phyloP scores from a whole-genome alignment of 2,888 invertebrate species.

The Rhamnusium bicolor region DNA sequence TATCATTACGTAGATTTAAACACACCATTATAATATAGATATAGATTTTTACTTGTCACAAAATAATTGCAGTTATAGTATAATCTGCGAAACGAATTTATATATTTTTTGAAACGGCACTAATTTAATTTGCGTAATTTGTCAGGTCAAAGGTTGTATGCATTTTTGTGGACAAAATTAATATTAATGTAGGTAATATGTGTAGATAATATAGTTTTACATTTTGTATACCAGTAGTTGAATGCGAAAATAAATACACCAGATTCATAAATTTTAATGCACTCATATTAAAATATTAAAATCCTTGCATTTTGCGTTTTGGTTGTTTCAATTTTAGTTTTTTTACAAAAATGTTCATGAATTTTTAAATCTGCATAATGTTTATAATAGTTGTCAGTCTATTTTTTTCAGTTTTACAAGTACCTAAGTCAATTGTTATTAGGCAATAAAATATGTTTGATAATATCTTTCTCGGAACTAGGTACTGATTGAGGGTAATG shows the following conservation, averaged over 20 bases:
- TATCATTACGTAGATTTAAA: too few species aligned
- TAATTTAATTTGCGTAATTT: background rate
- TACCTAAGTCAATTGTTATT: too few species aligned
- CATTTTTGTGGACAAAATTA: background rate
- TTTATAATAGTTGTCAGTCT: too few species aligned
- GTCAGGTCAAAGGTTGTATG: background rate
- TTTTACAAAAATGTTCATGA: constrained; percentile 7
- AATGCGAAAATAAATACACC: background rate
- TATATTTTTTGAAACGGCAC: too few species aligned
- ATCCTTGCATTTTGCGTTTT: background rate
- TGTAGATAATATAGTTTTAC: constrained; percentile 8
- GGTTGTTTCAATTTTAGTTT: background rate
- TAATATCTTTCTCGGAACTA: too few species aligned
- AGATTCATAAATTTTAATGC: constrained; percentile 9
- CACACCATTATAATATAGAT: too few species aligned
- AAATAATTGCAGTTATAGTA: too few species aligned
- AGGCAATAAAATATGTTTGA: too few species aligned
- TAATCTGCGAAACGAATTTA: too few species aligned
- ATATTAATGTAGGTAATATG: background rate
- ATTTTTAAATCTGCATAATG: constrained; percentile 12
- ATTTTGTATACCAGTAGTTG: background rate
- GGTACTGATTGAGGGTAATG: too few species aligned
- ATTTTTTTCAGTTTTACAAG: too few species aligned
- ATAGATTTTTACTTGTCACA: too few species aligned
- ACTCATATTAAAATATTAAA: constrained; percentile 3